Percentiles rank a stretch among this genome's conserved stretches.
Evolutionary conservation across 2,797 vertebrate genomes (phyloP).

Genomic region (Sphaeramia orbicularis): DNA sequence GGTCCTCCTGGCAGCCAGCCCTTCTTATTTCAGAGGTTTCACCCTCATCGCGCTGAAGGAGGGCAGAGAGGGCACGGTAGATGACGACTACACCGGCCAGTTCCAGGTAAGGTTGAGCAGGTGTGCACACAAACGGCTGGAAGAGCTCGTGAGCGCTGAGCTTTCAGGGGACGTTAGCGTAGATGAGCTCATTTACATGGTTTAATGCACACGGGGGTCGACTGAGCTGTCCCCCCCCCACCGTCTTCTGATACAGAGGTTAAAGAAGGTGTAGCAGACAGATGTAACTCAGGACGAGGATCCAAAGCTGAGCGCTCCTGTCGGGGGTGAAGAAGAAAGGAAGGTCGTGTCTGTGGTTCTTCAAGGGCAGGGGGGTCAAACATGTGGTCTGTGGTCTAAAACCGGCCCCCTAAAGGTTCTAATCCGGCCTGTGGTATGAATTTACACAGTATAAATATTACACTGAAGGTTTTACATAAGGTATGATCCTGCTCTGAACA

Average conservation of each 20-base stretch:
- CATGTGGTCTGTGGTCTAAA: no score
- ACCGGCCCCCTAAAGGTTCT: no score
- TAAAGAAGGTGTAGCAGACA: conserved; percentile 48
- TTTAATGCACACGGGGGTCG: conserved; percentile 29
- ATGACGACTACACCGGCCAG: conserved; percentile 91
- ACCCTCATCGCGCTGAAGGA: conserved; percentile 95
- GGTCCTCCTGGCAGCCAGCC: conserved; percentile 91
- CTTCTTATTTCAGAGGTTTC: conserved; percentile 95
- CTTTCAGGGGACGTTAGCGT: conserved; percentile 6
- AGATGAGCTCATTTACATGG: conserved; percentile 42
- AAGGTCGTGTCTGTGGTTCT: no score
- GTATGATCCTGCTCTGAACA: no score
- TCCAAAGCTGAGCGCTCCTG: conserved; percentile 17
- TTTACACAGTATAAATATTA: no score
- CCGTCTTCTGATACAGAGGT: conserved; percentile 49
- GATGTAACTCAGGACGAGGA: conserved; percentile 35
- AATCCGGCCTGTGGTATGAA: no score
- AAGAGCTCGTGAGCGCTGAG: conserved; percentile 1
- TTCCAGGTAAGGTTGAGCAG: conserved; percentile 90
- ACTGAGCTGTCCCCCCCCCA: conserved; percentile 10
- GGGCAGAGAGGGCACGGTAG: conserved; percentile 91
- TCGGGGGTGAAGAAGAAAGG: conserved; percentile 30
- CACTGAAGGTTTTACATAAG: no score
- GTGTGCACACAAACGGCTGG: not conserved
- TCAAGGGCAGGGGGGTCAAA: no score